Evolutionary conservation across 2,113 vertebrate species (phyloP), one percentile per base, ranked within the genome.

Genomic region (Lipophrys pholis): DNA sequence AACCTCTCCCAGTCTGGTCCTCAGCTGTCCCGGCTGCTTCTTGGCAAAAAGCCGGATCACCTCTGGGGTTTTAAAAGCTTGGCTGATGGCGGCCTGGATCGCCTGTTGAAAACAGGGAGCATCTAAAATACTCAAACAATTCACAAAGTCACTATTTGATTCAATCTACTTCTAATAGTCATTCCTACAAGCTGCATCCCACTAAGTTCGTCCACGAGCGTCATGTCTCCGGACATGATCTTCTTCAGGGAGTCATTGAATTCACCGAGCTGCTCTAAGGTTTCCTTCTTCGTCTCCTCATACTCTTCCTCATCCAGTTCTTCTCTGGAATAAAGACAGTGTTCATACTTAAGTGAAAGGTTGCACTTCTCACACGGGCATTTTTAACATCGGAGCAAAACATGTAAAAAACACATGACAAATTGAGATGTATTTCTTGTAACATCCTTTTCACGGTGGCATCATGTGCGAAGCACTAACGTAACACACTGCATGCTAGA

Each of bases 21-120:
- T 95, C 74, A 99, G 83, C 76, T 99, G 97, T 38, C 96, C 96
- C 0, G 97, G 98, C 84, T 99, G 98, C 86, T 99, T 99, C 94
- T 98, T 98, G 6, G 97, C 97, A 94, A 99, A 99, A 74, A 99
- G 93, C 65, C 97, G 93, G 85, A 99, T 99, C 65, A 99, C 97
- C 84, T 99, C 98, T 0, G 98, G 98, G 10, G 98, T 99, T 93
- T 97, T 98, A 91, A 99, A 99, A 0, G 98, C 97, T 87, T 99
- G 97, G 87, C 97, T 99, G 90, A 99, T 99, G 60, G 98, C 97
- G 70, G 97, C 97, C 84, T 99, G 98, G 80, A 97, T 99, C 16
- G 97, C 98, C 97, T 99, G 81, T 56, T 78, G 36, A 78, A 48
- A 8, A 87, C 8, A 87, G 21, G 49, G 65, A 48, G 54, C 81